These are phyloP conservation scores for Drosophila stalkeri DNA, from an alignment of 2,888 invertebrate genomes.

Conservation along the genomic window DNA sequence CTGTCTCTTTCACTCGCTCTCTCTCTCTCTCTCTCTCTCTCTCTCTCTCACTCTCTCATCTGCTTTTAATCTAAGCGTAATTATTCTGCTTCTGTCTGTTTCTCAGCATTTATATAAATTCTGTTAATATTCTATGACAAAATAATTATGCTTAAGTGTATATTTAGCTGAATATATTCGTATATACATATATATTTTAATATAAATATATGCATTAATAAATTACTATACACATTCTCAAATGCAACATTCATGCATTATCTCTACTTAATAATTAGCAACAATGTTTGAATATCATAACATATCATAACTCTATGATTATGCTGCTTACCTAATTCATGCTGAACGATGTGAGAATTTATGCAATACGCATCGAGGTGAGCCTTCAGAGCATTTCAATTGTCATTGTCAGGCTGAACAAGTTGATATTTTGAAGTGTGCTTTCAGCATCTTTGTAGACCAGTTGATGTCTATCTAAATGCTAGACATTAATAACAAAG, in stretches of 20 bases:
- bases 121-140: background rate
- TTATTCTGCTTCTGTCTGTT: background rate
- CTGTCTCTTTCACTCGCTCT: background rate
- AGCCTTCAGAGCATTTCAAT: background rate
- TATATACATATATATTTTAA: background rate
- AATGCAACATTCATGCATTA: background rate
- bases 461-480: constrained; percentile 53
- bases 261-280: background rate
- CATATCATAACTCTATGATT: background rate
- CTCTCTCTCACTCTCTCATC: background rate
- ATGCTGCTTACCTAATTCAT: background rate
- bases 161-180: background rate
- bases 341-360: background rate
- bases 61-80: background rate
- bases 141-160: background rate
- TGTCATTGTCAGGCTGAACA: background rate
- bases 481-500: constrained; percentile 52
- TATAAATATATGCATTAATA: background rate
- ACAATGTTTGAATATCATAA: background rate
- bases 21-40: background rate
- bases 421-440: constrained; percentile 4
- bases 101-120: background rate
- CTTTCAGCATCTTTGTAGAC: constrained; percentile 2
- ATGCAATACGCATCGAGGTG: background rate
- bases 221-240: background rate